Base-by-base conservation (phyloP, 2,113 vertebrate genomes). In the Arothron firmamentum region DNA sequence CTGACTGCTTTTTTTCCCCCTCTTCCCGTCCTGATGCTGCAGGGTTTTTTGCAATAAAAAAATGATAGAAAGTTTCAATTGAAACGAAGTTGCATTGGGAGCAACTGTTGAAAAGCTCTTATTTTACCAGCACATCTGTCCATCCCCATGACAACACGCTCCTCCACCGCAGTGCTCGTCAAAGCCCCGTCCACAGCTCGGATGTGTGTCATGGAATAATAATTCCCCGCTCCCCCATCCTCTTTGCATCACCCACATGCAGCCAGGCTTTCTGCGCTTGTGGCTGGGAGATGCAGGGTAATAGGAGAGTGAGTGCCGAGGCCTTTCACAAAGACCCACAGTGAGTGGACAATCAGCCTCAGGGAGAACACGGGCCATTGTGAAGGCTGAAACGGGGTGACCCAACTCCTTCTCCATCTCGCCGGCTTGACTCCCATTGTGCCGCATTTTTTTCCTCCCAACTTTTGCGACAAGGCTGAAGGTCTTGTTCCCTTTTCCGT, bases 311-410 rank as follows among this genome's bases (percentile, higher is more conserved):
- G 80, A 80, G 85, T 75, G 75, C 77, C 48, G 56, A 77, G 82
- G 74, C 66, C 66, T 81, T 88, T 84, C 73, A 88, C 85, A 87
- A 89, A 88, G 85, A 72, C 82, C 81, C 78, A 86, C 85, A 88
- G 83, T 87, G 87, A 89, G 75, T 87, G 85, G 87, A 88, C 90
- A 90, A 89, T 91, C 69, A 87, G 86, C 87, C 87, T 84, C 70
- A 56, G 88, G 88, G 85, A 88, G 88, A 89, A 80, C 80, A 68
- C 21, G 38, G 63, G 79, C 78, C 70, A 88, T 90, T 90, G 86
- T 91, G 70, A 81, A 81, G 69, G 76, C 77, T 85, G 86, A 88
- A 89, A 87, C 87, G 87, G 88, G 89, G 87, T 84, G 88, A 87
- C 86, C 76, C 82, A 78, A 72, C 83, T 82, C 73, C 74, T 72